These are phyloP conservation scores for Cyprinus carpio DNA, from an alignment of 2,113 vertebrate genomes.

Conservation along the genomic window DNA sequence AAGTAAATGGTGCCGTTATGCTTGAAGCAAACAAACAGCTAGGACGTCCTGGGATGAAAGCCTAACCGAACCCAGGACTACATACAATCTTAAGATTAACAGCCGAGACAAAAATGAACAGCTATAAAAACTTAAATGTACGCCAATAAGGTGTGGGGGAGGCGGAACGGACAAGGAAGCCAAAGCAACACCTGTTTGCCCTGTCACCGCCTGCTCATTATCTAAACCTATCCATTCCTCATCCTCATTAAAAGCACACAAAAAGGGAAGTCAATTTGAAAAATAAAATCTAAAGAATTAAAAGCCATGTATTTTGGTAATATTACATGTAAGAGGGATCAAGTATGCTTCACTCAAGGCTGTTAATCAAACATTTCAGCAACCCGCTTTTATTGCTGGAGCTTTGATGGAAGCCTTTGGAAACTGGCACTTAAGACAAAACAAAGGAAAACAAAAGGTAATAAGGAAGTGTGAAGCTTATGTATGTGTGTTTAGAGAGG, in stretches of 20 bases:
- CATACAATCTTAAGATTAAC: neutral
- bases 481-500: constrained; percentile 57
- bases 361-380: constrained; percentile 57
- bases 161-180: neutral
- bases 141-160: constrained; percentile 55
- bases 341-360: constrained; percentile 46
- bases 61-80: neutral
- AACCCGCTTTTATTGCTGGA: constrained; percentile 22
- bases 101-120: constrained; percentile 1
- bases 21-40: neutral
- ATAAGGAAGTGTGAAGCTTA: constrained; percentile 47
- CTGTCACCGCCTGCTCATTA: constrained; percentile 71
- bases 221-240: constrained; percentile 44
- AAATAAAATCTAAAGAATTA: neutral
- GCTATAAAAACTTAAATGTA: constrained; percentile 56
- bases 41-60: neutral
- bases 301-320: constrained; percentile 5
- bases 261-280: neutral
- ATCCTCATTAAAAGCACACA: neutral
- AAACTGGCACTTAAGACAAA: constrained; percentile 57
- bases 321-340: constrained; percentile 45
- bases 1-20: neutral
- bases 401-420: constrained; percentile 59
- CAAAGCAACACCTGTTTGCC: constrained; percentile 74
- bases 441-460: constrained; percentile 60